Conservation (phyloP, 2,797 vertebrate species). For the Eutrigla gurnardus region DNA sequence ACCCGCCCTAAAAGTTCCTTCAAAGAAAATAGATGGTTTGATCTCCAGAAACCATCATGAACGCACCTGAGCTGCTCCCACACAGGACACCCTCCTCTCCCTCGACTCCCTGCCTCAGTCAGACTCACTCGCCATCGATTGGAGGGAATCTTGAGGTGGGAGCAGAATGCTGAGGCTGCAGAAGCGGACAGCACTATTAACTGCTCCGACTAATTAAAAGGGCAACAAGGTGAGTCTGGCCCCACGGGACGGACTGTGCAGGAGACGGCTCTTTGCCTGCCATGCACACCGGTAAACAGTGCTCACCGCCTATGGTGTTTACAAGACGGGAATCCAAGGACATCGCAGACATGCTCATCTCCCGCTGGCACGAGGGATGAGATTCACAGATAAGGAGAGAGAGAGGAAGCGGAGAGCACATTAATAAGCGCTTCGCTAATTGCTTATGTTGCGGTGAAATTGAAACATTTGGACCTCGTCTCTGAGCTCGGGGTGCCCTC, state of each 20-base stretch:
- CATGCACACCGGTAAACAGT: conserved; percentile 61
- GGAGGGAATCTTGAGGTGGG: conserved; percentile 69
- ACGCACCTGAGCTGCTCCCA: conserved; percentile 25
- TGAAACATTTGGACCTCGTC: conserved; percentile 60
- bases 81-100: conserved; percentile 4
- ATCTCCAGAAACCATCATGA: conserved; percentile 48
- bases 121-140: conserved; percentile 74
- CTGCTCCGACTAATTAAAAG: conserved; percentile 86
- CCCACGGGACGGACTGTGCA: conserved; percentile 60
- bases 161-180: conserved; percentile 80
- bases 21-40: conserved; percentile 54
- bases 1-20: conserved; percentile 31
- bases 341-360: conserved; percentile 66
- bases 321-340: conserved; percentile 72
- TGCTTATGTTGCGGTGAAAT: conserved; percentile 60
- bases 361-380: conserved; percentile 54
- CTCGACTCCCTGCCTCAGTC: conserved; percentile 43
- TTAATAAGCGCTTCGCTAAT: conserved; percentile 63
- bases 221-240: conserved; percentile 83
- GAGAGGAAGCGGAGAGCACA: not conserved
- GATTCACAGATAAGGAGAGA: conserved; percentile 57
- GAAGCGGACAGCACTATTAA: conserved; percentile 79
- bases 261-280: conserved; percentile 56
- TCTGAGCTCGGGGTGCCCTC: conserved; percentile 57
- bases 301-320: conserved; percentile 67